Conservation (phyloP, 2,888 invertebrate species). For the Nemotelus pantherinus region DNA sequence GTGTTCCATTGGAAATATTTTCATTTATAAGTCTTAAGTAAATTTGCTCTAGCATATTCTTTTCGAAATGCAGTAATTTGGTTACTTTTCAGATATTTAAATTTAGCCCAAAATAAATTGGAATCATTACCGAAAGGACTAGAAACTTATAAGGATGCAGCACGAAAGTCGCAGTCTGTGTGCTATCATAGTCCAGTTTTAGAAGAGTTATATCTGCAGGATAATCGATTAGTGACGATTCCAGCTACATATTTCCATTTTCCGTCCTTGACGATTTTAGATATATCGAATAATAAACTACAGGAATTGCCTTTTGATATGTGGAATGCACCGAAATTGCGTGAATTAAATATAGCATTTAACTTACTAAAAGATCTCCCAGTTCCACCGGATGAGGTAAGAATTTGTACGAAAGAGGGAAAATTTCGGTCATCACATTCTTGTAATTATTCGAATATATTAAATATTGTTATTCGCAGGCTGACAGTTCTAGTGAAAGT, state of each 20-base stretch:
- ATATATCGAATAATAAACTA: constrained; percentile 94
- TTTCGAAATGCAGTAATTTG: too few species aligned
- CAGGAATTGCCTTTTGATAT: constrained; percentile 82
- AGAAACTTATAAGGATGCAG: constrained; percentile 54
- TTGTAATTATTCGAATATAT: background rate
- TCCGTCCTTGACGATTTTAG: constrained; percentile 80
- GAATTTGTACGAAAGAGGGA: background rate
- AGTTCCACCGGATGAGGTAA: constrained; percentile 59
- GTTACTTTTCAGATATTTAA: constrained; percentile 71
- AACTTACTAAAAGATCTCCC: constrained; percentile 85
- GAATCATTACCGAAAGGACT: constrained; percentile 74
- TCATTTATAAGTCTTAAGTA: constrained; percentile 81
- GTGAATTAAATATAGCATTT: constrained; percentile 88
- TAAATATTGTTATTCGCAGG: too few species aligned
- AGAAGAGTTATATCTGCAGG: constrained; percentile 91
- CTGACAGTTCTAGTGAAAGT: background rate
- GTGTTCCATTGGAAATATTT: constrained; percentile 84
- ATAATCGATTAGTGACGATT: constrained; percentile 85
- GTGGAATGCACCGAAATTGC: constrained; percentile 86
- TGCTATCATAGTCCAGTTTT: constrained; percentile 78
- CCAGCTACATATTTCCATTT: constrained; percentile 85
- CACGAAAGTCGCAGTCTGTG: constrained; percentile 55
- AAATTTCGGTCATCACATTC: background rate
- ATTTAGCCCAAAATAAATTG: constrained; percentile 89
- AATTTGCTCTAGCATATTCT: constrained; percentile 44